Base-by-base conservation (phyloP, 1,140 invertebrate species). In the Scaptomyza hsui region DNA sequence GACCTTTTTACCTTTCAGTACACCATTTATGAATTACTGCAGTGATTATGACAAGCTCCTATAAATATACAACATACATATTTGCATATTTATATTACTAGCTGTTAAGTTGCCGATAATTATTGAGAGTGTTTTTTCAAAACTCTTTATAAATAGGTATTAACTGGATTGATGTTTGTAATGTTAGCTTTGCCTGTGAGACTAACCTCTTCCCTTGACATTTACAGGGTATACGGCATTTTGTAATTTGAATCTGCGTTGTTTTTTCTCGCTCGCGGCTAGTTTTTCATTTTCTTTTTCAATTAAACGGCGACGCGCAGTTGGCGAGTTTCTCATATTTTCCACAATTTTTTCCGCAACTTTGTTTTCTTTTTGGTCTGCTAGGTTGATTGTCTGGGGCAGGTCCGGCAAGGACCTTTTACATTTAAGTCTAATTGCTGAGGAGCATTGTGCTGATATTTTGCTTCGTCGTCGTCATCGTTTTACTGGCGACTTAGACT, bases 251-350 rank as follows among this genome's bases (percentile, higher is more conserved):
- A 74, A 69, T 59, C 73, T 62, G 32, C 41, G 72, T 32, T 68
- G 64, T 37, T 74, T 48, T 47, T 59, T 65, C 44, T 72, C 59
- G 79, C 75, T 65, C 63, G 70, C 77, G 81, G 81, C 77, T 68
- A 69, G 74, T 49, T 86, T 85, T 86, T 80, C 81, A 86, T 86
- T 86, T 88, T 81, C 82, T 63, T 85, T 86, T 86, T 86, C 81
- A 86, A 86, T 86, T 86, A 86, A 55, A 82, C 62, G 63, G 64
- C 65, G 74, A 64, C 70, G 60, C 75, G 78, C 81, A 75, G 77
- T 86, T 85, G 81, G 77, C 69, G 77, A 71, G 53, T 85, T 88
- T 86, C 81, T 85, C 81, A 86, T 86, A 69, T 69, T 73, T 59
- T 37, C 24, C n/a, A 48, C 4, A 35, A 32, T 29, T 51, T 39